Conservation (phyloP, 2,113 vertebrate genomes). For the Talpa occidentalis region DNA sequence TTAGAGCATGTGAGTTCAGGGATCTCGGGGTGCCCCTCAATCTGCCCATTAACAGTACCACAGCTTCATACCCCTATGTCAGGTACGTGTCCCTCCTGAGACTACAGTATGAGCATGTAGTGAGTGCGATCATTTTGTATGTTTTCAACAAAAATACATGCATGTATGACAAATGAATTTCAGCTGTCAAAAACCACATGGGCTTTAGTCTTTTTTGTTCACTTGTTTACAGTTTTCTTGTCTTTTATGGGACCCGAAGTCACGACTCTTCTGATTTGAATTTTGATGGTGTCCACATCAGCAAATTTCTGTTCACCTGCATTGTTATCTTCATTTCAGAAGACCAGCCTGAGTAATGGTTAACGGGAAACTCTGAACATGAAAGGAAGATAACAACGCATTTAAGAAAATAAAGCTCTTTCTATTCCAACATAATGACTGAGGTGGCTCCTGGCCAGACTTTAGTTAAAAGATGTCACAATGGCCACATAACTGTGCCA, state of each 20-base stretch:
- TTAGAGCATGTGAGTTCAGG: no score
- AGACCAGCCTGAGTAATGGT: background rate
- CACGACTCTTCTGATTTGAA: background rate
- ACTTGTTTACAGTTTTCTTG: no score
- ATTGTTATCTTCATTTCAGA: background rate
- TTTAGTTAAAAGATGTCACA: background rate
- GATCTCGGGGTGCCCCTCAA: no score
- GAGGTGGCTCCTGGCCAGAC: background rate
- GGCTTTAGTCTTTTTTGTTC: background rate
- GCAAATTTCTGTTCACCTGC: background rate
- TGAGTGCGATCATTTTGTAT: fast-evolving
- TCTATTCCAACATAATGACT: background rate
- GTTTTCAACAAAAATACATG: background rate
- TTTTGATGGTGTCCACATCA: background rate
- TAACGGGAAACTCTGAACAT: background rate
- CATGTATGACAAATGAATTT: background rate
- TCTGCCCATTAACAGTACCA: background rate
- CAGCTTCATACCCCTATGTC: background rate
- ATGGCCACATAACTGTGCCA: background rate
- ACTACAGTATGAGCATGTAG: fast-evolving
- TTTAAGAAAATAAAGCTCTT: background rate
- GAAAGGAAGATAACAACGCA: background rate
- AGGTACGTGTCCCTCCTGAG: background rate
- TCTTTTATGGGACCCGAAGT: background rate
- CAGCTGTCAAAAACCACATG: background rate